These are phyloP conservation scores for Octomys mimax DNA, from an alignment of 2,797 vertebrate genomes.

Conservation along the genomic window DNA sequence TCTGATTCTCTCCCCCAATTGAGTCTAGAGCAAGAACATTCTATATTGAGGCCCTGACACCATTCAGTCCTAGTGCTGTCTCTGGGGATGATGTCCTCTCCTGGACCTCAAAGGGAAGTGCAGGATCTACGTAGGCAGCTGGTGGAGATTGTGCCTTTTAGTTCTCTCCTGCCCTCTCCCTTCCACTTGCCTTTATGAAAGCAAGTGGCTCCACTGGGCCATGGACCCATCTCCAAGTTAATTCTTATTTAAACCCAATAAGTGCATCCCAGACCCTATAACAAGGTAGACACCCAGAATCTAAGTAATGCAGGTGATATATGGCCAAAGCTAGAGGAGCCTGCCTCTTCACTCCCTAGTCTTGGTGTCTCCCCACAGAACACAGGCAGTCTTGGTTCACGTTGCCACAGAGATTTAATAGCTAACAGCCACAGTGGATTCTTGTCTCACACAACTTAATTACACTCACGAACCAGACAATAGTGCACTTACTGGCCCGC, in stretches of 20 bases:
- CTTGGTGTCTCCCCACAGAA: slow-evolving; percentile 69
- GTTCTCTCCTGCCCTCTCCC: not conserved
- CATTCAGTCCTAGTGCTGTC: not conserved
- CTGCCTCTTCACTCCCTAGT: slow-evolving; percentile 23
- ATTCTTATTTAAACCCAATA: slow-evolving; percentile 67
- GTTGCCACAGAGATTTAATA: slow-evolving; percentile 75
- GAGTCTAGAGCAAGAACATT: not conserved
- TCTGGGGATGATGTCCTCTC: not conserved
- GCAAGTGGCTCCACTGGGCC: slow-evolving; percentile 26
- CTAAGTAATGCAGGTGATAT: slow-evolving; percentile 58
- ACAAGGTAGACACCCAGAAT: slow-evolving; percentile 56
- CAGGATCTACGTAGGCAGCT: not conserved
- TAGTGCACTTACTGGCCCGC: slow-evolving; percentile 73
- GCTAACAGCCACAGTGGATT: slow-evolving; percentile 74
- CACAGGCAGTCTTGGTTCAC: slow-evolving; percentile 64
- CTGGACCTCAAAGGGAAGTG: not conserved
- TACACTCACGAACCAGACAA: slow-evolving; percentile 77
- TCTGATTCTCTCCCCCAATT: not conserved
- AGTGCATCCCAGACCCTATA: slow-evolving; percentile 39
- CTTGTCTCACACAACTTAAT: slow-evolving; percentile 83
- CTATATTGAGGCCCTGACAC: not conserved
- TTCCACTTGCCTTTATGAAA: slow-evolving; percentile 59
- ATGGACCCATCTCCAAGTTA: slow-evolving; percentile 11
- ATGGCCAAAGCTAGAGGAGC: slow-evolving; percentile 35
- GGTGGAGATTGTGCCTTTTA: not conserved